Conservation (phyloP, 64 coral and sea anemone species). For the Cladopsammia gracilis region DNA sequence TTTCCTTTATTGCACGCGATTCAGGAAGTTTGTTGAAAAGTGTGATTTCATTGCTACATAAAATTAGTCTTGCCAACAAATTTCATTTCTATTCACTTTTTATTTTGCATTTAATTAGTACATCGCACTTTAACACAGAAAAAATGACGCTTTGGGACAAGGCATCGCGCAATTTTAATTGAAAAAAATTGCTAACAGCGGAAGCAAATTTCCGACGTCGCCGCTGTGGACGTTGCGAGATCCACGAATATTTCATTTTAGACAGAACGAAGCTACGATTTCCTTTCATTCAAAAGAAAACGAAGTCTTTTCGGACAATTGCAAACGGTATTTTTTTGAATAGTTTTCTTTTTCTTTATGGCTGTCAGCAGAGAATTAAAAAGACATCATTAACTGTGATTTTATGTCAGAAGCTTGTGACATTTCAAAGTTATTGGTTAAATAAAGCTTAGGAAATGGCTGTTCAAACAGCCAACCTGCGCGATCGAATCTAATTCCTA, state of each 20-base stretch:
- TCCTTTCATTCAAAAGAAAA: constrained; percentile 14
- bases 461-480: constrained; percentile 62
- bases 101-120: constrained; percentile 20
- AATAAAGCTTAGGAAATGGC: constrained; percentile 86
- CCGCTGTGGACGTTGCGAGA: neutral
- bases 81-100: constrained; percentile 11
- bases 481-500: constrained; percentile 58
- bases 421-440: constrained; percentile 92
- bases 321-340: constrained; percentile 23
- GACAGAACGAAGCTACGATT: neutral
- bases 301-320: constrained; percentile 12
- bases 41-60: constrained; percentile 49
- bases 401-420: constrained; percentile 79
- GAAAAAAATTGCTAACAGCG: constrained; percentile 6
- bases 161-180: neutral
- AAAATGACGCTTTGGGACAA: neutral
- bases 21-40: constrained; percentile 39
- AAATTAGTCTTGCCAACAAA: constrained; percentile 35
- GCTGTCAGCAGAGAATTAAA: constrained; percentile 91
- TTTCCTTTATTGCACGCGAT: constrained; percentile 23
- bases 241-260: neutral
- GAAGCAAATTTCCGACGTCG: constrained; percentile 13
- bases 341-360: constrained; percentile 56
- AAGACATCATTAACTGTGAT: constrained; percentile 85
- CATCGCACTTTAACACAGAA: constrained; percentile 9